A percentile compares a stretch with the other conserved stretches of the same genome.
Conservation (phyloP, 2,797 vertebrate genomes). For the Ciconia nigra region DNA sequence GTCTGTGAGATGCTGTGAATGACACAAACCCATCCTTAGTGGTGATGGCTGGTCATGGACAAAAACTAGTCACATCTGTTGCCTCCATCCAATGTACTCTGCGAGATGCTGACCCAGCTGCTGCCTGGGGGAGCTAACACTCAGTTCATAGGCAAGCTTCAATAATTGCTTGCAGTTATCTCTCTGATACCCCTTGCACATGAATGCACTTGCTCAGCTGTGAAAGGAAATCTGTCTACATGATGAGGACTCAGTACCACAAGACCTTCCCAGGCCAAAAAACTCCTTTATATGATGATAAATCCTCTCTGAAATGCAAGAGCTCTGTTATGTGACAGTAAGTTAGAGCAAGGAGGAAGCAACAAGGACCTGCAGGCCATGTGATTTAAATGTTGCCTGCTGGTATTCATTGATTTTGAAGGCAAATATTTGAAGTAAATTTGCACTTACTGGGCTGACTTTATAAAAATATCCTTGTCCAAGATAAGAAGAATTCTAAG, state of each 20-base stretch:
- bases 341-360: background rate
- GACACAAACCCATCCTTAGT: background rate
- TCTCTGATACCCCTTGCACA: background rate
- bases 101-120: background rate
- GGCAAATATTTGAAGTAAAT: background rate
- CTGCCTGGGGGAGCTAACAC: background rate
- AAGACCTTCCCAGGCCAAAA: background rate
- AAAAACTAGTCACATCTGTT: background rate
- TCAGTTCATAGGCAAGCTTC: background rate
- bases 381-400: background rate
- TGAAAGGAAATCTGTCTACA: background rate
- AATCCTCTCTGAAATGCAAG: background rate
- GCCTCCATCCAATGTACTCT: background rate
- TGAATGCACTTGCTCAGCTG: background rate
- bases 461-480: background rate
- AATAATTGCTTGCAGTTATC: background rate
- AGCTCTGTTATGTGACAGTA: background rate
- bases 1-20: background rate
- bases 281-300: background rate
- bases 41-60: fast-evolving
- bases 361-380: background rate
- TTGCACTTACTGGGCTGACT: background rate
- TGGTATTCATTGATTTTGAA: background rate
- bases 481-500: background rate
- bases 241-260: background rate